phyloP scores from a whole-genome alignment of 2,797 vertebrate genomes.

The Percopsis omiscomaycus region DNA sequence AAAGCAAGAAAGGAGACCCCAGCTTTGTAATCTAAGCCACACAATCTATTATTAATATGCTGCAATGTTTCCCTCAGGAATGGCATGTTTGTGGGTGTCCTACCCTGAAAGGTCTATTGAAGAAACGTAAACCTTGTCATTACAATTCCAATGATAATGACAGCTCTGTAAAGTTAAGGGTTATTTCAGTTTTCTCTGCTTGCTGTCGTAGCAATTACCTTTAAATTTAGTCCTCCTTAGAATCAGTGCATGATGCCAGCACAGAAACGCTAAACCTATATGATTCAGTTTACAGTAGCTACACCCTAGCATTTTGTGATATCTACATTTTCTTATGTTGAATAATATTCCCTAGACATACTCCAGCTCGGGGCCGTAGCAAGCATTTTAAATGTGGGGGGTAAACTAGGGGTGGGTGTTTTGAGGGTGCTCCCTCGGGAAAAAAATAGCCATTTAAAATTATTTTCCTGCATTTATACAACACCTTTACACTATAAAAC shows the following conservation, averaged over 20 bases:
- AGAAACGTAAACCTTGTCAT: conserved; percentile 82
- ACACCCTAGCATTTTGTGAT: conserved; percentile 72
- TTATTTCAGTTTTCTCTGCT: conserved; percentile 81
- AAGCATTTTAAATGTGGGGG: too few relatives aligned
- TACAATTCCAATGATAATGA: conserved; percentile 85
- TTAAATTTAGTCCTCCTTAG: conserved; percentile 85
- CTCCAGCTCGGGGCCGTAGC: conserved; percentile 42
- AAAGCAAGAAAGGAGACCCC: conserved; percentile 66
- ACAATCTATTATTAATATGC: conserved; percentile 81
- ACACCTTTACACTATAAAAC: too few relatives aligned
- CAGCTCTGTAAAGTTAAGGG: conserved; percentile 78
- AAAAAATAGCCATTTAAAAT: too few relatives aligned
- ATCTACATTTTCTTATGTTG: conserved; percentile 57
- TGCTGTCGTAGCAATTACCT: conserved; percentile 85
- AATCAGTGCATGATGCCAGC: conserved; percentile 71
- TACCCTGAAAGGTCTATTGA: conserved; percentile 79
- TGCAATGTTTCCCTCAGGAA: conserved; percentile 78
- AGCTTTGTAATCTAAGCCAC: conserved; percentile 75
- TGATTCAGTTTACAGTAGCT: conserved; percentile 76
- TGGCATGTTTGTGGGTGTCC: conserved; percentile 83
- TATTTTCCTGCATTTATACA: too few relatives aligned
- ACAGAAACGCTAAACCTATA: conserved; percentile 63
- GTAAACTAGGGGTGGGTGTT: too few relatives aligned
- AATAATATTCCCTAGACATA: conserved; percentile 64
- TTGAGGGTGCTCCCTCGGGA: too few relatives aligned